Base-by-base conservation (phyloP, 2,888 invertebrate species). In the Xylota sylvarum region DNA sequence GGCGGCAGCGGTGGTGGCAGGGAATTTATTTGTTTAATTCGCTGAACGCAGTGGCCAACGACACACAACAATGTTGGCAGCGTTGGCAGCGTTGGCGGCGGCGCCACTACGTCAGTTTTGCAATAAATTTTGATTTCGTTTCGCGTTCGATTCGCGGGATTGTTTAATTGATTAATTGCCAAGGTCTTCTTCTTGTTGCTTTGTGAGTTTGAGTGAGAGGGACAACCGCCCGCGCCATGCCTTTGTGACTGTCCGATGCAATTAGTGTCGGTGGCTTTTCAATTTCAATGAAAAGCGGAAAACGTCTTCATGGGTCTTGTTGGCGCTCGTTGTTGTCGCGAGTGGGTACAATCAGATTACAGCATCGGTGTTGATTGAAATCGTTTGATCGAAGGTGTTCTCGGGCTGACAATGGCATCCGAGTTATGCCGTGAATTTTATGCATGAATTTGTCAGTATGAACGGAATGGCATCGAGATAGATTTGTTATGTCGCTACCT, bases 91-190 rank as follows among this genome's bases (percentile, higher is more conserved):
- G 55, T 37, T 65, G 65, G 23, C 14, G 37, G 50, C 74, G 79
- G 77, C 84, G 79, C 84, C 84, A 84, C 80, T 64, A 56, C 60
- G 85, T 81, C 85, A 81, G 77, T 70, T 81, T 60, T 70, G 85
- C 85, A 81, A 81, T 85, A 81, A 81, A 81, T 86, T 76, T 86
- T 67, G 60, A 80, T 85, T 78, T 73, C 52, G 55, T 7, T 73
- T 50, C 67, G 65, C 32, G 35, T 23, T 23, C 23, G 23, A 70
- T 77, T 52, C 17, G 46, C 27, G 40, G 50, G 27, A 52, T 32
- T 76, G 84, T 65, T 76, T 70, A 76, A 65, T 86, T 81, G 81
- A 86, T 86, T 67, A 72, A 72, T 72, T 81, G 85, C 77, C 85
- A 86, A 86, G 85, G 85, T 86, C 60, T 52, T 64, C 62, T 55